phyloP scores from a whole-genome alignment of 2,888 invertebrate genomes.

The Stramonita haemastoma region DNA sequence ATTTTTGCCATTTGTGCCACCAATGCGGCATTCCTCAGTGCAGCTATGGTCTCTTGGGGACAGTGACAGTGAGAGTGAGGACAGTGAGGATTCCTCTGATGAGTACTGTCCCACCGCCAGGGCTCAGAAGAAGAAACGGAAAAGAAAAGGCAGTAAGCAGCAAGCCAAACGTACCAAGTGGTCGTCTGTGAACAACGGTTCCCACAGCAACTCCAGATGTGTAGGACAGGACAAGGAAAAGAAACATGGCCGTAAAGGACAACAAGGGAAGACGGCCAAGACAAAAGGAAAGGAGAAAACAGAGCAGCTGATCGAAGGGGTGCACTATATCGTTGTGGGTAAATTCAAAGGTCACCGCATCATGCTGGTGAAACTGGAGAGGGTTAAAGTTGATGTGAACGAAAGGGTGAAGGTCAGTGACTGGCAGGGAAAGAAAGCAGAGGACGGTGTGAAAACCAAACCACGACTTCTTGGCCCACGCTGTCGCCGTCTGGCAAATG shows the following conservation, averaged over 20 bases:
- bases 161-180: slow-evolving; percentile 36
- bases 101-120: slow-evolving; percentile 30
- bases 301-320: slow-evolving; percentile 46
- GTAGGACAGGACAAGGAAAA: slow-evolving; percentile 48
- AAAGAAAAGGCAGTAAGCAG: slow-evolving; percentile 13
- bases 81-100: slow-evolving; percentile 34
- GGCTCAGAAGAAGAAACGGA: slow-evolving; percentile 10
- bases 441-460: neutral
- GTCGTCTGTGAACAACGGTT: slow-evolving; percentile 40
- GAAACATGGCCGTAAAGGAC: slow-evolving; percentile 11
- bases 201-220: slow-evolving; percentile 46
- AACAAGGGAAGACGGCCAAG: neutral
- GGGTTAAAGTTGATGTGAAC: slow-evolving; percentile 39
- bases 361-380: slow-evolving; percentile 65
- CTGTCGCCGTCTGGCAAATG: neutral
- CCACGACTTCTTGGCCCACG: slow-evolving; percentile 25
- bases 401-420: slow-evolving; percentile 41
- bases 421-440: neutral
- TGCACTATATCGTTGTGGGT: slow-evolving; percentile 66
- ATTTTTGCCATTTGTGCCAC: neutral
- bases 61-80: slow-evolving; percentile 2
- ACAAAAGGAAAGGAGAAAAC: slow-evolving; percentile 28
- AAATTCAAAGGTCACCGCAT: slow-evolving; percentile 67
- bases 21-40: neutral
- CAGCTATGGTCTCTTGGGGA: slow-evolving; percentile 29